Evolutionary conservation across 2,888 invertebrate species (phyloP).

Genomic region (Ischnus inquisitorius): DNA sequence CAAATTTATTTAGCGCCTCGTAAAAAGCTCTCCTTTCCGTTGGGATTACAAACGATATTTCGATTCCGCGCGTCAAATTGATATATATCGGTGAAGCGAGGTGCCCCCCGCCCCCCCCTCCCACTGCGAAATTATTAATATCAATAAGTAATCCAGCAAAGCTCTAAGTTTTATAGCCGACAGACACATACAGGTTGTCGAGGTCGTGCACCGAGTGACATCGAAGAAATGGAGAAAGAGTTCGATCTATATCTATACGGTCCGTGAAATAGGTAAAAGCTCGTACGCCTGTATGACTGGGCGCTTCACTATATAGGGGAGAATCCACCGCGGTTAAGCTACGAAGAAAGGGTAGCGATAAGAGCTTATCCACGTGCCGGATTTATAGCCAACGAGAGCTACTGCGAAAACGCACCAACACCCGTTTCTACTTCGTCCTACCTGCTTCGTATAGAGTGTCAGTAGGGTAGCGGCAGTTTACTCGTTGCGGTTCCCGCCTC

Average conservation of each 20-base stretch:
- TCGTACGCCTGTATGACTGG: not conserved
- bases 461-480: constrained; percentile 26
- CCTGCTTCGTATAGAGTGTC: constrained; percentile 10
- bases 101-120: not conserved
- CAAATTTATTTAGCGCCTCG: not conserved
- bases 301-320: not conserved
- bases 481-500: constrained; percentile 17
- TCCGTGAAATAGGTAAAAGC: constrained; percentile 23
- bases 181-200: not conserved
- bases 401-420: constrained; percentile 61
- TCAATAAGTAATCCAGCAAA: not conserved
- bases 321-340: constrained; percentile 54
- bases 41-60: not conserved
- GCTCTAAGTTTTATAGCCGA: not conserved
- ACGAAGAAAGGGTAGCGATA: constrained; percentile 67
- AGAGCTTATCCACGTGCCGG: constrained; percentile 71
- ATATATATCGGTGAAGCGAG: not conserved
- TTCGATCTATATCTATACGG: constrained; percentile 9
- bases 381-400: constrained; percentile 68
- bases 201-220: constrained; percentile 5
- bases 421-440: constrained; percentile 9
- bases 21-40: not conserved
- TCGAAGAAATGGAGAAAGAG: constrained; percentile 1
- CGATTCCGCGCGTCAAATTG: not conserved
- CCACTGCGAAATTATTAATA: not conserved